Percentiles rank a stretch among this genome's conserved stretches.
Evolutionary conservation across 2,888 invertebrate species (phyloP).

Genomic region (Lydus trimaculatus): DNA sequence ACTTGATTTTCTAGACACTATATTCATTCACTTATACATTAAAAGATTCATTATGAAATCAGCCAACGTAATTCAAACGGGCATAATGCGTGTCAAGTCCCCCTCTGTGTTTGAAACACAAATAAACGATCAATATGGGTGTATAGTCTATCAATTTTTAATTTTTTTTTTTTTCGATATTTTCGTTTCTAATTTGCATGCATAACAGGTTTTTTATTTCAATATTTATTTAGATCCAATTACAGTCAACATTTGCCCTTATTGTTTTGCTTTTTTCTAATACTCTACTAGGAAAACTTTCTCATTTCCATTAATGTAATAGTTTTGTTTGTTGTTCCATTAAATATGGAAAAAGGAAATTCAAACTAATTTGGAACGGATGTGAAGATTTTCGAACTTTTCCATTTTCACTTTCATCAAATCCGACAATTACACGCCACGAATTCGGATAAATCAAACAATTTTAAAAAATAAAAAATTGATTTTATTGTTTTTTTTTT

Average conservation of each 20-base stretch:
- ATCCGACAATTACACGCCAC: background rate
- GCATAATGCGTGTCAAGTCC: conserved; percentile 8
- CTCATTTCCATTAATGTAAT: conserved; percentile 8
- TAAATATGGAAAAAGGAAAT: background rate
- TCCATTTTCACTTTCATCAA: background rate
- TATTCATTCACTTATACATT: conserved; percentile 37
- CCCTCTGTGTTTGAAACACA: background rate
- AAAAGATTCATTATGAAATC: conserved; percentile 34
- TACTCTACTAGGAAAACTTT: background rate
- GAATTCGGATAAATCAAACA: background rate
- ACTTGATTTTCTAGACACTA: conserved; percentile 45
- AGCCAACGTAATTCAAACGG: conserved; percentile 32
- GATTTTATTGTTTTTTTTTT: background rate
- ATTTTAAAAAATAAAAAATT: background rate
- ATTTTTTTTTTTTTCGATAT: too few relatives aligned
- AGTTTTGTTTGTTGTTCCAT: conserved; percentile 8
- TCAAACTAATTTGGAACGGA: background rate
- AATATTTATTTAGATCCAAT: conserved; percentile 10
- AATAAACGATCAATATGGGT: conserved; percentile 3
- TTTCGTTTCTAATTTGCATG: background rate
- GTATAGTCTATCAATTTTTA: background rate
- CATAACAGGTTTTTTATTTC: conserved; percentile 4
- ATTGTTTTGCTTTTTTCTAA: background rate
- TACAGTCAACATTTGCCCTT: conserved; percentile 10
- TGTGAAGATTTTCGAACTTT: background rate